Evolutionary conservation across 2,888 invertebrate genomes (phyloP).

Genomic region (Lysandra bellargus): DNA sequence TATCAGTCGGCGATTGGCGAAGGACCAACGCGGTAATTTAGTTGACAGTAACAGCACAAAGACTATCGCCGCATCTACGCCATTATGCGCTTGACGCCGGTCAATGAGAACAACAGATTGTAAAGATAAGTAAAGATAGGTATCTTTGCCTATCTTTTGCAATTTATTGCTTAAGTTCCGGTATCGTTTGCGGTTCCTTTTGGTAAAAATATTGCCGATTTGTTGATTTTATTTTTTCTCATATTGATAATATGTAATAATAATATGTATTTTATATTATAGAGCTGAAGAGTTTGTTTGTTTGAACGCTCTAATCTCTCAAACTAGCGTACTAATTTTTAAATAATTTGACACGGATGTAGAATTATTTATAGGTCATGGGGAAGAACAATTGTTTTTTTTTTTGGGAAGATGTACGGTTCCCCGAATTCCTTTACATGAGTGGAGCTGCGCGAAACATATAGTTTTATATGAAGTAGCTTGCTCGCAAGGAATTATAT

Average conservation of each 20-base stretch:
- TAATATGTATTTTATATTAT: too few relatives aligned
- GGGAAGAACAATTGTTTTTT: too few relatives aligned
- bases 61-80: slow-evolving; percentile 74
- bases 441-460: too few relatives aligned
- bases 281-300: neutral
- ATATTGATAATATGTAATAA: neutral
- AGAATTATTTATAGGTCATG: too few relatives aligned
- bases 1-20: slow-evolving; percentile 71
- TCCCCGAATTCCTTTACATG: too few relatives aligned
- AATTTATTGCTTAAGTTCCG: slow-evolving; percentile 37
- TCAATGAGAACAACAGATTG: slow-evolving; percentile 59
- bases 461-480: neutral
- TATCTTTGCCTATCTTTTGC: slow-evolving; percentile 33
- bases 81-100: slow-evolving; percentile 72
- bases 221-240: neutral
- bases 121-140: slow-evolving; percentile 49
- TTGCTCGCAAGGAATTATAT: neutral
- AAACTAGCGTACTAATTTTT: too few relatives aligned
- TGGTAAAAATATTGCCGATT: neutral
- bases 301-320: neutral
- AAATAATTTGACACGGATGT: too few relatives aligned
- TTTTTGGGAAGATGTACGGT: too few relatives aligned
- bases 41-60: slow-evolving; percentile 70
- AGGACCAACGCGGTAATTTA: slow-evolving; percentile 76
- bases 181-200: neutral